These are phyloP conservation scores for Epinotia bilunana DNA, from an alignment of 2,888 invertebrate genomes.

Conservation along the genomic window DNA sequence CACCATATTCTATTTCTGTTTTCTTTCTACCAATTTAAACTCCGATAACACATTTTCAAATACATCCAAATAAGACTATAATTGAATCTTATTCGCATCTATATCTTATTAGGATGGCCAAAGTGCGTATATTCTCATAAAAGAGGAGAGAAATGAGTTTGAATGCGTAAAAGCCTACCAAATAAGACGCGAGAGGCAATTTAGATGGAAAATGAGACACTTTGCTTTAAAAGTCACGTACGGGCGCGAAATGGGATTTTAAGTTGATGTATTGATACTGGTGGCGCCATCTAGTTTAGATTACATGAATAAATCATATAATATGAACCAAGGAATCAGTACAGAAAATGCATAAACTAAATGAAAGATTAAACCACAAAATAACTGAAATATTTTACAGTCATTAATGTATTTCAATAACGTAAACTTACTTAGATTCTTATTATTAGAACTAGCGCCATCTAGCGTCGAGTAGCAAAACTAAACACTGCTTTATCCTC, in stretches of 20 bases:
- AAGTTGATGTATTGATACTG: slow-evolving; percentile 48
- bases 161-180: slow-evolving; percentile 69
- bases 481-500: slow-evolving; percentile 46
- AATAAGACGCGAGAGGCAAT: slow-evolving; percentile 79
- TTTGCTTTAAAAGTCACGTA: slow-evolving; percentile 79
- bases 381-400: no score
- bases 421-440: neutral
- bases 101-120: slow-evolving; percentile 65
- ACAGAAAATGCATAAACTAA: neutral
- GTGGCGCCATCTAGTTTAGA: slow-evolving; percentile 64
- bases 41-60: slow-evolving; percentile 56
- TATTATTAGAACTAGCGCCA: slow-evolving; percentile 52
- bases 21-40: slow-evolving; percentile 35
- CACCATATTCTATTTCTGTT: neutral
- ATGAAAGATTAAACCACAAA: no score
- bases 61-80: slow-evolving; percentile 52
- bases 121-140: slow-evolving; percentile 73
- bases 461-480: slow-evolving; percentile 63
- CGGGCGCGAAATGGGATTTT: slow-evolving; percentile 45
- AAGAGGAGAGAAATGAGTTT: slow-evolving; percentile 73
- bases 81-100: slow-evolving; percentile 46
- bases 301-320: neutral
- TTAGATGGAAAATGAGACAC: slow-evolving; percentile 76
- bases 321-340: neutral
- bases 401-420: no score